These are phyloP conservation scores for Vandiemenella viatica DNA, from an alignment of 2,888 invertebrate genomes.

Conservation along the genomic window DNA sequence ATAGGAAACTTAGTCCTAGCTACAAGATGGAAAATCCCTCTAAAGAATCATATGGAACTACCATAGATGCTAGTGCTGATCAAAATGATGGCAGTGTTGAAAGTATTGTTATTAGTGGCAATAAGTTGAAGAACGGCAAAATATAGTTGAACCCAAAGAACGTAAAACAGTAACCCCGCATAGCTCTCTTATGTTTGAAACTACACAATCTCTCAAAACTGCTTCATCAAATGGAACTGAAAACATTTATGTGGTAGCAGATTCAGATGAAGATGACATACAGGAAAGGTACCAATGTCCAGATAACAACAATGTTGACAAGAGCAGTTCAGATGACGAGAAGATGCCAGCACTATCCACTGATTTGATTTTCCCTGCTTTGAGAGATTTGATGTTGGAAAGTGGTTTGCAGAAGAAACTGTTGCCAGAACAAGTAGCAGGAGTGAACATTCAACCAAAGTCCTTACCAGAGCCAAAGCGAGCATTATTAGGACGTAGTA, in stretches of 20 bases:
- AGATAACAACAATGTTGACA: slow-evolving; percentile 8
- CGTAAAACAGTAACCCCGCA: no score
- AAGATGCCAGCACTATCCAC: background rate
- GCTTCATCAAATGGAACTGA: background rate
- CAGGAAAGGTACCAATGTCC: background rate
- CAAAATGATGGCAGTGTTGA: no score
- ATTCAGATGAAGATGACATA: background rate
- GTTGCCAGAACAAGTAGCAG: background rate
- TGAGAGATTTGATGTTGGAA: slow-evolving; percentile 11
- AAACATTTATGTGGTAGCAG: background rate
- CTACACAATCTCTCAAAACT: no score
- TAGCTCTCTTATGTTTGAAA: no score
- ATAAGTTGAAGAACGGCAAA: no score
- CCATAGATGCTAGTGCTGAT: no score
- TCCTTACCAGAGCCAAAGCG: background rate
- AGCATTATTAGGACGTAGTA: background rate
- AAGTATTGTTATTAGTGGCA: no score
- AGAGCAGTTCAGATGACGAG: slow-evolving; percentile 8
- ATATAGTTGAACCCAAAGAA: no score
- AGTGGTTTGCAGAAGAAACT: slow-evolving; percentile 8
- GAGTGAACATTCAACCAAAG: background rate
- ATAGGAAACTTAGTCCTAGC: background rate
- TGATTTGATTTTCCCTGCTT: slow-evolving; percentile 9
- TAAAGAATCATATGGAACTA: no score
- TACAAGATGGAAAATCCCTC: background rate